phyloP scores from a whole-genome alignment of 2,113 vertebrate genomes.

The Embiotoca jacksoni region DNA sequence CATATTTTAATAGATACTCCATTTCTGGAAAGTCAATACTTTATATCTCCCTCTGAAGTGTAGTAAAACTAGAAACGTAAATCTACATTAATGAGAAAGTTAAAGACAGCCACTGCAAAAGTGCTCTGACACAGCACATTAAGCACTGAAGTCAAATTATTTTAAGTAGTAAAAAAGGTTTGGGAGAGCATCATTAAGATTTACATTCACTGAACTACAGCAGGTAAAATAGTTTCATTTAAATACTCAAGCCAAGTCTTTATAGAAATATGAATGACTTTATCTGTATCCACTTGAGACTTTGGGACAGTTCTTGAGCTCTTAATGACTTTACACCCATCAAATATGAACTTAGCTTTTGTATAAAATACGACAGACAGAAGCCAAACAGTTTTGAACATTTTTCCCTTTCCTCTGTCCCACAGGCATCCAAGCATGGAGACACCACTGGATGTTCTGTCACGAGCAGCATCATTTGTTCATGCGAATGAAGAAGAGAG shows the following conservation, averaged over 20 bases:
- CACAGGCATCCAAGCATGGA: conserved; percentile 90
- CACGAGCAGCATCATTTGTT: conserved; percentile 97
- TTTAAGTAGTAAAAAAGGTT: too few relatives aligned
- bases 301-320: neutral
- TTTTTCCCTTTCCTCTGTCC: conserved; percentile 30
- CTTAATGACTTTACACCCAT: neutral
- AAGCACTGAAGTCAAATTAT: too few relatives aligned
- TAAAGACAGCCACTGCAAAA: too few relatives aligned
- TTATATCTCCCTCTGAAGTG: too few relatives aligned
- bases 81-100: too few relatives aligned
- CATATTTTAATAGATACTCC: too few relatives aligned
- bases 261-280: neutral
- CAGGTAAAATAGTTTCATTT: neutral
- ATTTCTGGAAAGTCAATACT: too few relatives aligned
- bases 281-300: neutral
- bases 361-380: neutral
- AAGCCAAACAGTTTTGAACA: conserved; percentile 4
- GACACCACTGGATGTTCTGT: conserved; percentile 97
- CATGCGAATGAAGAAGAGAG: conserved; percentile 97
- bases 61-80: too few relatives aligned
- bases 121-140: too few relatives aligned
- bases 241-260: neutral
- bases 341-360: conserved; percentile 4
- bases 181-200: too few relatives aligned
- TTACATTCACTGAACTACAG: neutral